These are phyloP conservation scores for Trogon melanurus DNA, from an alignment of 2,113 vertebrate species.

Conservation along the genomic window DNA sequence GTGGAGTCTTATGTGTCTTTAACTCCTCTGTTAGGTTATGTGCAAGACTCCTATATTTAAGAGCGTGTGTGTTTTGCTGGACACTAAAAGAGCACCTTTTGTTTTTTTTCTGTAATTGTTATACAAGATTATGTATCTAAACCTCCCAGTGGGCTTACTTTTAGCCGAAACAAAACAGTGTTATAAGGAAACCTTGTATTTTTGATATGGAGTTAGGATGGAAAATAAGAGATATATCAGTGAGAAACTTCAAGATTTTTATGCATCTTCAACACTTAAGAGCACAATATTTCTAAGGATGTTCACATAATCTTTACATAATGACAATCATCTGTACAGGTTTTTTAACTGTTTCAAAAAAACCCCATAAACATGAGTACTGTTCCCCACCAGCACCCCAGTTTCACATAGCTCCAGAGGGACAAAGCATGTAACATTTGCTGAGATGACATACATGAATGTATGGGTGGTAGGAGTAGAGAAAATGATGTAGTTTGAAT, in stretches of 20 bases:
- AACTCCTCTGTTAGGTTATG: not conserved
- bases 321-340: not conserved
- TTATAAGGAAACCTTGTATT: not conserved
- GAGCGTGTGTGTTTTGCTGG: not conserved
- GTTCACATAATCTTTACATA: not conserved
- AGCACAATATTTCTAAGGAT: not conserved
- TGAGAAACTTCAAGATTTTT: not conserved
- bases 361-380: not conserved
- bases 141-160: not conserved
- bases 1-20: not conserved
- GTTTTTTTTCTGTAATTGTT: not conserved
- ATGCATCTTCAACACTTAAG: not conserved
- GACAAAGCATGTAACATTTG: not conserved
- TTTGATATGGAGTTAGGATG: not conserved
- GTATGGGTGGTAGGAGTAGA: not conserved
- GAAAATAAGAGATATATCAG: not conserved
- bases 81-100: not conserved
- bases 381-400: not conserved
- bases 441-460: not conserved
- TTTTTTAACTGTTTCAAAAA: not conserved
- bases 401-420: not conserved
- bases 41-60: not conserved
- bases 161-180: not conserved
- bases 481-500: not conserved
- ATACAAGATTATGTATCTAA: not conserved